phyloP scores from a whole-genome alignment of 2,113 vertebrate genomes.

The Hemicordylus capensis region DNA sequence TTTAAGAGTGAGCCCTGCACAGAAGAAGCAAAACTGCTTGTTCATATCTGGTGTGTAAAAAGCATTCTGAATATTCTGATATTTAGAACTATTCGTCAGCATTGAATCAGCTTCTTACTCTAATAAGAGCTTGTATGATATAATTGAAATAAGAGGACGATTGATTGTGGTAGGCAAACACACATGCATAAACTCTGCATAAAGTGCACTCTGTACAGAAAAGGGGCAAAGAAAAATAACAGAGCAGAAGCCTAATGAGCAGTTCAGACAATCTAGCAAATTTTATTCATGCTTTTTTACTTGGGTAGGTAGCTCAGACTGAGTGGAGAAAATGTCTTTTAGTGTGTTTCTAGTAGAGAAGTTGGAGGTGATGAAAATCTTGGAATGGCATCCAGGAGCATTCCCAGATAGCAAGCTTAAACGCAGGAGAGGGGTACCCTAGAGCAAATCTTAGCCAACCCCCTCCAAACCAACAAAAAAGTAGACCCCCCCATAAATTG shows the following conservation, averaged over 20 bases:
- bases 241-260: conserved; percentile 11
- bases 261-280: neutral
- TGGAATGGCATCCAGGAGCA: neutral
- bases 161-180: neutral
- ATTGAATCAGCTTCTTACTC: conserved; percentile 53
- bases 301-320: neutral
- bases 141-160: neutral
- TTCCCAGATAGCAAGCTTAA: no score
- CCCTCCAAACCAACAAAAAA: no score
- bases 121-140: conserved; percentile 20
- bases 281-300: conserved; percentile 5
- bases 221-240: conserved; percentile 22
- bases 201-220: conserved; percentile 52
- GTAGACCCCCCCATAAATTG: no score
- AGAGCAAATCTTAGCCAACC: no score
- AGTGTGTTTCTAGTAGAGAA: no score
- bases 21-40: conserved; percentile 26
- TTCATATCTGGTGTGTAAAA: conserved; percentile 14
- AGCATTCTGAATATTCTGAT: conserved; percentile 35
- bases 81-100: conserved; percentile 31
- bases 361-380: neutral
- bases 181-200: neutral
- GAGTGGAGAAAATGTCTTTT: conserved; percentile 22
- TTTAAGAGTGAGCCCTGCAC: conserved; percentile 25
- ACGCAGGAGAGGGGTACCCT: no score